phyloP scores from a whole-genome alignment of 2,113 vertebrate species.

The Lutjanus erythropterus region DNA sequence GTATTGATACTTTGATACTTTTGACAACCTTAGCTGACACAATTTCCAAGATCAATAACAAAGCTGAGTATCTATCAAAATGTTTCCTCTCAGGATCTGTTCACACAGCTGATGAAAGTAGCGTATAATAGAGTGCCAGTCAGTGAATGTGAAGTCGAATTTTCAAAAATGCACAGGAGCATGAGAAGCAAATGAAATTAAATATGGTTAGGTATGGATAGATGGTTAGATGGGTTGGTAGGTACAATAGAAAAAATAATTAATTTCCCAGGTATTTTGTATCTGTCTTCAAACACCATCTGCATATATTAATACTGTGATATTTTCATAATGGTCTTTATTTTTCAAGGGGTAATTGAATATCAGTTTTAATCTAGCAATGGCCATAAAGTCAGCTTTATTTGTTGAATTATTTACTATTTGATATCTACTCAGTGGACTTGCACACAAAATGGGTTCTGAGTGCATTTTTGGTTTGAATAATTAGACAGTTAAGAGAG shows the following conservation, averaged over 20 bases:
- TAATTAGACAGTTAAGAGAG: not conserved
- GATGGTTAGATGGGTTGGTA: not conserved
- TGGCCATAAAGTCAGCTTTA: not conserved
- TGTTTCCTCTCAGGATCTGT: not conserved
- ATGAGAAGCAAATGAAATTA: not conserved
- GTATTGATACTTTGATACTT: no score
- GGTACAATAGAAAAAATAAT: not conserved
- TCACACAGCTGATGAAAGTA: not conserved
- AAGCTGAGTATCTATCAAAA: not conserved
- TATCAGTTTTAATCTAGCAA: not conserved
- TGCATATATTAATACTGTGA: not conserved
- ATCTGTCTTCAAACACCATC: not conserved
- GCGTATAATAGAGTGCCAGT: not conserved
- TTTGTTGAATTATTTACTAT: not conserved
- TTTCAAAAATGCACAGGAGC: not conserved
- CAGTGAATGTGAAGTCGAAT: not conserved
- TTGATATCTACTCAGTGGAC: conserved; percentile 10
- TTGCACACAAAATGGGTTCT: not conserved
- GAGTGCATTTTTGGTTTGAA: conserved; percentile 6
- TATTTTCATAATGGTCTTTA: not conserved
- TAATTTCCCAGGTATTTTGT: not conserved
- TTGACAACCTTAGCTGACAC: no score
- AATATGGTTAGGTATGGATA: not conserved
- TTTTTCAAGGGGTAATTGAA: not conserved
- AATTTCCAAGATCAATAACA: not conserved